These are phyloP conservation scores for Limanda limanda DNA, from an alignment of 2,113 vertebrate genomes.

Conservation along the genomic window DNA sequence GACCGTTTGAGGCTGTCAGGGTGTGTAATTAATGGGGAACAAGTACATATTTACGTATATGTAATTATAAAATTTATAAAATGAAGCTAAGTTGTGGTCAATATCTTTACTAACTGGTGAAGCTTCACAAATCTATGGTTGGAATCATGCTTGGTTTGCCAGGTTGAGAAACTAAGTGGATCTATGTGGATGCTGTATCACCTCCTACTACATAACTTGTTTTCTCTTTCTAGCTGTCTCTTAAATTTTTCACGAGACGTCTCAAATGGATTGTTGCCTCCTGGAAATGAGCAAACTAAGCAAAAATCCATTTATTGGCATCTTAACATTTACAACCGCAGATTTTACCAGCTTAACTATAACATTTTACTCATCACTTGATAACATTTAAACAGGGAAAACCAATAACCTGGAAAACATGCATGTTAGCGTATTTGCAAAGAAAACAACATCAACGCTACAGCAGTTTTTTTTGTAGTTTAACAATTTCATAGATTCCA, in stretches of 20 bases:
- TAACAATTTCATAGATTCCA: too few species aligned
- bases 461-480: too few species aligned
- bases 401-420: background rate
- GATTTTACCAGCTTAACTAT: background rate
- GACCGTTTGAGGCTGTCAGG: too few species aligned
- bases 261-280: background rate
- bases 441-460: background rate
- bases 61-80: too few species aligned
- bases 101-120: background rate
- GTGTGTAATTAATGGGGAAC: too few species aligned
- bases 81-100: too few species aligned
- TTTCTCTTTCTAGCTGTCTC: background rate
- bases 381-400: too few species aligned
- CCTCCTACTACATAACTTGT: background rate
- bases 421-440: background rate
- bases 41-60: too few species aligned
- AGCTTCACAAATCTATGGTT: background rate
- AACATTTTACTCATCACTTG: background rate
- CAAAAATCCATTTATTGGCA: background rate
- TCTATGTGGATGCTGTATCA: background rate
- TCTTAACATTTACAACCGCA: constrained; percentile 7
- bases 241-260: background rate
- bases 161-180: constrained; percentile 5
- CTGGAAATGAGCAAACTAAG: background rate
- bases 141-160: background rate